Evolutionary conservation across 2,888 invertebrate species (phyloP), one percentile per base, ranked within the genome.

Genomic region (Ochropleura leucogaster): DNA sequence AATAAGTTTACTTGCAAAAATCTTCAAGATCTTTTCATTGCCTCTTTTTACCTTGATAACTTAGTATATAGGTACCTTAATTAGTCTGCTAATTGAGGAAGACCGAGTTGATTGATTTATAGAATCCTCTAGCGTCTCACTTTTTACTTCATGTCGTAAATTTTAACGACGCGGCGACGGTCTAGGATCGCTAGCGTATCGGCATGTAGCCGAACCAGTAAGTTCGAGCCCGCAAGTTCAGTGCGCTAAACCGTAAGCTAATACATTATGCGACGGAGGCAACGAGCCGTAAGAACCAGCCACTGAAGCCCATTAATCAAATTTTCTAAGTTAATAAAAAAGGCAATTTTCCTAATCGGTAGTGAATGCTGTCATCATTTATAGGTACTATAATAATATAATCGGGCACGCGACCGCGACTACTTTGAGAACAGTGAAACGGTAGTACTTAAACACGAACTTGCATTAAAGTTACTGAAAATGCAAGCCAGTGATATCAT

Each of bases 261-360:
- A 14, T 55, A 62, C 65, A 79, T 68, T 80, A 74, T 66, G 62
- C 53, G 69, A 59, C 53, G n/a, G 47, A 68, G 40, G 40, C 55
- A 65, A 44, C 51, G 66, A 60, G 64, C 74, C 44, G n/a, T 47
- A 80, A 30, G 30, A 74, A 62, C 20, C 46, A 66, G 55, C 46
- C 2, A 64, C 65, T 60, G 49, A 73, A 65, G 46, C 14, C 20
- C 30, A 70, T 78, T 78, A 60, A 72, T 66, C 42, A 66, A 76
- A 81, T 18, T 60, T 78, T 72, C 57, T 63, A 20, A 68, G 55
- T 49, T 18, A 57, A 68, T 44, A 66, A 64, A 70, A 80, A 67
- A 73, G 18, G 46, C 69, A 73, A 73, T 70, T 77, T 68, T 46
- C 57, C 20, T 83, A 68, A 83, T 74, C 73, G 68, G 67, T 82